Percentiles rank a stretch among this genome's conserved stretches.
These are phyloP conservation scores for Tolmerus cingulatus DNA, from an alignment of 2,888 invertebrate genomes.

Conservation along the genomic window DNA sequence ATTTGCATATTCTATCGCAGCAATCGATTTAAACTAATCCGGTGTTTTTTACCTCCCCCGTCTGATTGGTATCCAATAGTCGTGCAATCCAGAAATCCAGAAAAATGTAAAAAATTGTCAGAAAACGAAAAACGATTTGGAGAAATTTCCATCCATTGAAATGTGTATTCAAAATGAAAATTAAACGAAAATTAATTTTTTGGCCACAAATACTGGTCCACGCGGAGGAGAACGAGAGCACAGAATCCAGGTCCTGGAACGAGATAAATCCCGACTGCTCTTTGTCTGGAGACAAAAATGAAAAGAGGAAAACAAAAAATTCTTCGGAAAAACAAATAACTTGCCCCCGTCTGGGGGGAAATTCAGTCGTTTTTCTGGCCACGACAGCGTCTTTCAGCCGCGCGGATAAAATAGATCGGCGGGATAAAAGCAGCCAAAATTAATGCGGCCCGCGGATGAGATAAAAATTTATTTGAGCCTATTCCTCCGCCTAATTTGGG, in stretches of 20 bases:
- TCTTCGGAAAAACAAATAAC: background rate
- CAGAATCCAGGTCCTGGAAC: background rate
- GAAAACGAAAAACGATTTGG: background rate
- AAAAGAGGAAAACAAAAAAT: background rate
- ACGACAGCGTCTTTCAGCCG: background rate
- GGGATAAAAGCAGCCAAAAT: background rate
- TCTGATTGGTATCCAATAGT: background rate
- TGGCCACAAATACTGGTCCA: background rate
- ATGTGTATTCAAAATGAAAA: background rate
- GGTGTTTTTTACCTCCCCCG: background rate
- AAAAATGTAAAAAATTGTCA: background rate
- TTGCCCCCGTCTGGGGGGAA: background rate
- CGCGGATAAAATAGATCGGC: background rate
- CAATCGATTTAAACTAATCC: background rate
- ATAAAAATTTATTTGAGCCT: conserved; percentile 23
- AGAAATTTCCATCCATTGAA: background rate
- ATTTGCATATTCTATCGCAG: background rate
- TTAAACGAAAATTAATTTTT: background rate
- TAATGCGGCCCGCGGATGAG: background rate
- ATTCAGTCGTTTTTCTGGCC: conserved; percentile 5
- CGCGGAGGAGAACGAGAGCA: background rate
- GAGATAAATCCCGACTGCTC: background rate
- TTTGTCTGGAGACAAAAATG: background rate
- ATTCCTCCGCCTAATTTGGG: background rate
- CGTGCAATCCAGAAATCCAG: background rate